Evolutionary conservation across 2,113 vertebrate species (phyloP).

Genomic region (Ptilorrhoa leucosticta): DNA sequence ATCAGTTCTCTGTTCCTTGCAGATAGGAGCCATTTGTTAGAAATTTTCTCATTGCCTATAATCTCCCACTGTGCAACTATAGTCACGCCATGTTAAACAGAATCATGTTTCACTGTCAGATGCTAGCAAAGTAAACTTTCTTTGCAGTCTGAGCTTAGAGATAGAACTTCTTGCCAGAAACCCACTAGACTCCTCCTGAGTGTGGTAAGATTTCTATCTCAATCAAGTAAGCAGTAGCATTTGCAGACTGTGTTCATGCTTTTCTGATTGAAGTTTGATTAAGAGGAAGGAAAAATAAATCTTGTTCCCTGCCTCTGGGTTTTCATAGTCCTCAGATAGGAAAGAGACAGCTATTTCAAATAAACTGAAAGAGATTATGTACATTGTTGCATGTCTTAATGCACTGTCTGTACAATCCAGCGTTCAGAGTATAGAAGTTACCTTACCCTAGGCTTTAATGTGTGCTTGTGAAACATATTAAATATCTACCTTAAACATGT

Average conservation of each 20-base stretch:
- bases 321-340: neutral
- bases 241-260: neutral
- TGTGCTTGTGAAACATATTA: neutral
- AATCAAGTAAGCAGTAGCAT: neutral
- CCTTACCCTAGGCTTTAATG: neutral
- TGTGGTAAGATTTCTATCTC: neutral
- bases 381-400: neutral
- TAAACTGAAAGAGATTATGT: neutral
- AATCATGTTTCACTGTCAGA: conserved; percentile 24
- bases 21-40: neutral
- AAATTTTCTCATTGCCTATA: neutral
- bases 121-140: neutral
- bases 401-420: neutral
- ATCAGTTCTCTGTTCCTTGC: conserved; percentile 6
- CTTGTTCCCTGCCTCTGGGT: neutral
- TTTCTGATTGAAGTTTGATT: conserved; percentile 1
- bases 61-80: neutral
- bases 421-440: neutral
- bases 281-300: neutral
- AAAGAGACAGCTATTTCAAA: neutral
- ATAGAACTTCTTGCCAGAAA: neutral
- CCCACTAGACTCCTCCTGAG: neutral
- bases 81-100: neutral
- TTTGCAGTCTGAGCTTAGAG: neutral
- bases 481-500: neutral